phyloP scores from a whole-genome alignment of 2,113 vertebrate species.

The Lucifuga dentata region DNA sequence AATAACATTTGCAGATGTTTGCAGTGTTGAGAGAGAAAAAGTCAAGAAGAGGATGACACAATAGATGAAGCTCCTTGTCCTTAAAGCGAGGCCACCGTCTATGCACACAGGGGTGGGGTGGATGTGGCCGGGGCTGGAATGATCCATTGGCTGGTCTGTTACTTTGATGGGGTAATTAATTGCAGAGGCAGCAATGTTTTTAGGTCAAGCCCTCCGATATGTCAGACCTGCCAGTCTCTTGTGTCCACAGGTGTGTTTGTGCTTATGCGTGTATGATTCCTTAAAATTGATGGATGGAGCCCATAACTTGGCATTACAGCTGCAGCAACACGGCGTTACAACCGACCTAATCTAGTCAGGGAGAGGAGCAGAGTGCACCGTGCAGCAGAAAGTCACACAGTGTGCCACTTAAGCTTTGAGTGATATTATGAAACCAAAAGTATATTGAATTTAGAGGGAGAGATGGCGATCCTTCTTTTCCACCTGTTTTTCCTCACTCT shows the following conservation, averaged over 20 bases:
- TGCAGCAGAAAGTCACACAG: not conserved
- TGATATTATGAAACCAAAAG: not conserved
- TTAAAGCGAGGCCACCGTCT: no score
- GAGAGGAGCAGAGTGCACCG: not conserved
- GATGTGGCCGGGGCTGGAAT: no score
- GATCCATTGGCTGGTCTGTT: conserved; percentile 55
- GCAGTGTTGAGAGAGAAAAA: conserved; percentile 20
- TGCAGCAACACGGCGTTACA: not conserved
- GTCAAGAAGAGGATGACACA: conserved; percentile 1
- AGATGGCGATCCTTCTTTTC: not conserved
- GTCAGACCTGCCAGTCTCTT: conserved; percentile 38
- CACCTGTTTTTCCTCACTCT: not conserved
- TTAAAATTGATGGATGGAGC: conserved; percentile 1
- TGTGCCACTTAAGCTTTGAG: not conserved
- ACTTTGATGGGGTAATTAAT: conserved; percentile 67
- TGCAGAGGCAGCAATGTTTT: conserved; percentile 44
- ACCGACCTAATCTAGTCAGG: conserved; percentile 1
- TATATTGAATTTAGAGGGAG: not conserved
- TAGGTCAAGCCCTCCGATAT: conserved; percentile 44
- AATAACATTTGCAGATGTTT: not conserved
- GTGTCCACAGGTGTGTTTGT: not conserved
- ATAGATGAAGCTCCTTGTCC: conserved; percentile 48
- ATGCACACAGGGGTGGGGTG: no score
- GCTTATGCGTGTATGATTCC: not conserved
- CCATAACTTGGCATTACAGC: not conserved